Base-by-base conservation (phyloP, 2,113 vertebrate species). In the Hiodon tergisus region DNA sequence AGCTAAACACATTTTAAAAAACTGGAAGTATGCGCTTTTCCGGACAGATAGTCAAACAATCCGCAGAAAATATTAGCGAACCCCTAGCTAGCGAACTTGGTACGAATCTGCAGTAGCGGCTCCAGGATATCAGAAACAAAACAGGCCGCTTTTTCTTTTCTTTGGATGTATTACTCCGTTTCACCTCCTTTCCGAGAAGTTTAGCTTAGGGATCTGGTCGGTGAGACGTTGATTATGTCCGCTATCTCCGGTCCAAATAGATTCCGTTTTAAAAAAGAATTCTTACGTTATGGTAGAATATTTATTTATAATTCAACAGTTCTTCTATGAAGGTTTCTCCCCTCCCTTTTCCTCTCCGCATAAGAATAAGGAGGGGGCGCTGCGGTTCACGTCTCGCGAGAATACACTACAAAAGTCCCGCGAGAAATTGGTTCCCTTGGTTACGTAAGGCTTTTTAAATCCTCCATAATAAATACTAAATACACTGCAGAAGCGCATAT, bases 301-400 rank as follows among this genome's bases (percentile, higher is more conserved):
- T 82, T 83, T 85, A 85, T 83, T 79, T 81, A 63, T 82, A 72
- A 88, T 86, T 84, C 75, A 87, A 82, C 78, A 83, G 72, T 75
- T 83, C 84, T 79, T 78, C 31, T 75, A 67, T 77, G 69, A 76
- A 85, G 80, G 80, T 54, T 57, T 83, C 78, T 86, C 84, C 83
- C 79, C 86, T 86, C 78, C 83, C 76, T 82, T 84, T 82, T 67
- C 81, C 80, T 78, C 74, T 78, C 79, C 79, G 78, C 80, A 84
- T 77, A 71, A 79, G 66, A 79, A 74, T 79, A 78, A 83, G 76
- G 85, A 81, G 76, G 84, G 88, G 91, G 90, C 86, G 89, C 90
- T 87, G 81, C 83, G 71, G 69, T 2, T 6, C 77, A 77, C 4
- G 57, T 91, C 83, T 90, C 91, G 89, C 90, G 91, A 90, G 85